Evolutionary conservation across 1,140 invertebrate genomes (phyloP), one percentile per base, ranked within the genome.

Genomic region (Ostrea edulis): DNA sequence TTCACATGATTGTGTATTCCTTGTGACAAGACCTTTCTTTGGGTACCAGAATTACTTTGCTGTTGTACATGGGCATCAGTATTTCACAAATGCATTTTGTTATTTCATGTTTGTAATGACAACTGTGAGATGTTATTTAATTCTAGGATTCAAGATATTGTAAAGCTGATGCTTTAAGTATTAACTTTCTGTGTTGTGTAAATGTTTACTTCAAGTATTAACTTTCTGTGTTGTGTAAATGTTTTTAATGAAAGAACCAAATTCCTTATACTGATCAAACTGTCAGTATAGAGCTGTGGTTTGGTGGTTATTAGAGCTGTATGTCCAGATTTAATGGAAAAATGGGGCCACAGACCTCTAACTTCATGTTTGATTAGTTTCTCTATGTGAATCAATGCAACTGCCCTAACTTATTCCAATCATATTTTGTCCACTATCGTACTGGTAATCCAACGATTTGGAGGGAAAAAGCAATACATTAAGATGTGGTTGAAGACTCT

Each of bases 301-400:
- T 35, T 35, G 14, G 25, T 77, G 22, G 68, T 22, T 77, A 77
- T 77, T 77, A 77, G 68, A 25, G 22, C 68, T 77, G 68, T 29
- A 22, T 25, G 29, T 22, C 29, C 25, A 22, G 25, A 77, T 77
- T 77, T 77, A 77, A 77, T 77, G 68, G 68, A 35, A 29, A 77
- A 77, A 77, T 25, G 68, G 68, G 68, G 68, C 68, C 68, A 77
- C 25, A 14, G 25, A 22, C 68, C 68, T 29, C 68, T 77, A 35
- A 29, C 68, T 17, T 77, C 68, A 29, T 77, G 68, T 77, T 77
- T 77, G 22, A 77, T 77, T 77, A 77, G 68, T 29, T 77, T 35
- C 25, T 77, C 68, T 77, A 11, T 22, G 68, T 25, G 22, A 77
- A 77, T 77, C 68, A 77, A 77, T 77, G 68, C 22, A 77, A 77